These are phyloP conservation scores for Antheraea pernyi DNA, from an alignment of 1,140 invertebrate genomes.

Conservation along the genomic window DNA sequence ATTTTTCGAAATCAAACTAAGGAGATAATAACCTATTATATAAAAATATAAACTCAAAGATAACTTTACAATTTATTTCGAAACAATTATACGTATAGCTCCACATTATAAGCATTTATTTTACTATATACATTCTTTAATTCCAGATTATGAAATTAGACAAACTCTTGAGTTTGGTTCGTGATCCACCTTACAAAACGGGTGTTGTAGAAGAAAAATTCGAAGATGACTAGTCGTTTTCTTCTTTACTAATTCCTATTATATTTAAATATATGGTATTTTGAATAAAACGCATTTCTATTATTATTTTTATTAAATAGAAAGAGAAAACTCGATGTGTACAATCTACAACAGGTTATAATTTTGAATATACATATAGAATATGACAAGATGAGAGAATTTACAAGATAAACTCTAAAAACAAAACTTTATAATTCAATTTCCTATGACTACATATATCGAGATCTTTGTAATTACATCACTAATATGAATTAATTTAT, in stretches of 20 bases:
- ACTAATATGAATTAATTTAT: conserved; percentile 6
- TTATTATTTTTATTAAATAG: conserved; percentile 9
- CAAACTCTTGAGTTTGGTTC: conserved; percentile 89
- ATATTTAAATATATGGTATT: not conserved
- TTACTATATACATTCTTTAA: conserved; percentile 14
- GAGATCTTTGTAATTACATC: conserved; percentile 21
- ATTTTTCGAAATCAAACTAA: too few relatives aligned
- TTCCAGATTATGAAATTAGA: conserved; percentile 92
- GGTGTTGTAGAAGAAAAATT: conserved; percentile 74
- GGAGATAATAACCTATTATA: too few relatives aligned
- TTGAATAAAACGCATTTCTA: conserved; percentile 5
- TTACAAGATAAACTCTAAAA: conserved; percentile 47
- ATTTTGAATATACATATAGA: not conserved
- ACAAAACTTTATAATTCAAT: conserved; percentile 36
- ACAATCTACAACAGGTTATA: conserved; percentile 10
- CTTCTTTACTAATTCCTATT: not conserved
- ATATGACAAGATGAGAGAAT: not conserved
- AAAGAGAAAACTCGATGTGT: not conserved
- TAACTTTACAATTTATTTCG: too few relatives aligned
- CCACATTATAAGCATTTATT: too few relatives aligned
- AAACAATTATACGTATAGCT: too few relatives aligned
- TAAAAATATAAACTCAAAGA: too few relatives aligned
- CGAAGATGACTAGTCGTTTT: conserved; percentile 58
- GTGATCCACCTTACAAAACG: conserved; percentile 84
- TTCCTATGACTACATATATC: conserved; percentile 16